Base-by-base conservation (phyloP, 2,797 vertebrate species). In the Neomorphus geoffroyi region DNA sequence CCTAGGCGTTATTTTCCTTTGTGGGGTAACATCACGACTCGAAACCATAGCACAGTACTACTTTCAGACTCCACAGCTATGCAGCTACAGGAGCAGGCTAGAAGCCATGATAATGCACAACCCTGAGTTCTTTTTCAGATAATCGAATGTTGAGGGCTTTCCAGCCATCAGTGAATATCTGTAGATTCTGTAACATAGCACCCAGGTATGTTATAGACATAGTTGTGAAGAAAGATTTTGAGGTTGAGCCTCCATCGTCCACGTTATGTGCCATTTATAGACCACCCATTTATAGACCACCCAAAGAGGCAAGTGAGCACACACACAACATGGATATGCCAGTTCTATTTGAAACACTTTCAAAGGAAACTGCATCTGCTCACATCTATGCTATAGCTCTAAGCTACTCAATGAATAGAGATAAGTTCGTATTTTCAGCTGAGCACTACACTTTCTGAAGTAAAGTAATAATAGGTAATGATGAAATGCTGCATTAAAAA, bases 401-500 rank as follows among this genome's bases (percentile, higher is more conserved):
- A 21, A 87, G 11, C 6, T 86, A 11, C 24, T 83, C 39, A 57
- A 8, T 45, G 28, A 74, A 73, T 9, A 75, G 32, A 71, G 8
- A 61, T 39, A 92, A 67, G 7, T 65, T 80, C 21, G 5, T 82
- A 24, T 87, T 93, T 89, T 80, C 64, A 77, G 41, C 41, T 60
- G 24, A n/a, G 19, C 32, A 51, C 28, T 45, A 72, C 46, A 51
- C 15, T 75, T 91, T 80, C 65, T 5, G 5, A 89, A 77, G 14
- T 26, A 72, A 4, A 43, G 57, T 77, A 93, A 86, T 84, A 92
- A 90, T 15, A 54, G 35, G 27, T 79, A 72, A 92, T 80, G 79
- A 96, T 85, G 82, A 92, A 92, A 94, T n/a, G 64, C 58, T 69
- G 35, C 74, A 82, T 85, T 93, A 89, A 89, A 85, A 88, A 2